Evolutionary conservation across 1,140 invertebrate genomes (phyloP).

Genomic region (Branchinecta lynchi): DNA sequence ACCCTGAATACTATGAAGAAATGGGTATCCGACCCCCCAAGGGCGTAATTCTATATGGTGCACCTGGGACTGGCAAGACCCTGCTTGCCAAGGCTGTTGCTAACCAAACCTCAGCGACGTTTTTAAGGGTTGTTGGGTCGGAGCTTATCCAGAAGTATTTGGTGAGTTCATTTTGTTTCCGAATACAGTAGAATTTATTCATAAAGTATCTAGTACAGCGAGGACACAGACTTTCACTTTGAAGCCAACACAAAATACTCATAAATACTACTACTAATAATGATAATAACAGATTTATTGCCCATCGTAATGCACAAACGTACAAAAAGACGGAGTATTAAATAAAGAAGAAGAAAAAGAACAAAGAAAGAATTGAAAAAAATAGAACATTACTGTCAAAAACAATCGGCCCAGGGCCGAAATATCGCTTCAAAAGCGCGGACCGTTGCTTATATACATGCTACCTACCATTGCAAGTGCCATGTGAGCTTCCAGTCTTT

Average conservation of each 20-base stretch:
- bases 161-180: conserved; percentile 34
- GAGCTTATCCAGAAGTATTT: conserved; percentile 99
- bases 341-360: too few species aligned
- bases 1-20: conserved; percentile 99
- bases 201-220: not conserved
- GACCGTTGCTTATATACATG: too few species aligned
- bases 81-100: conserved; percentile 96
- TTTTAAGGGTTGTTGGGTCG: conserved; percentile 93
- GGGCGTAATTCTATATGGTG: conserved; percentile 94
- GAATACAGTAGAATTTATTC: not conserved
- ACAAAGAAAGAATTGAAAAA: too few species aligned
- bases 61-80: conserved; percentile 96
- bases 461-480: too few species aligned
- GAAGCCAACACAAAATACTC: not conserved
- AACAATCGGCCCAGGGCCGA: too few species aligned
- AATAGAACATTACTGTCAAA: too few species aligned
- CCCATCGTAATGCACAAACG: too few species aligned
- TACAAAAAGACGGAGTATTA: too few species aligned
- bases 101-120: conserved; percentile 98
- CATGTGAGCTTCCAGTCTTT: too few species aligned
- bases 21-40: conserved; percentile 99
- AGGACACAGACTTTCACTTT: not conserved
- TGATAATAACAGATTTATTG: too few species aligned
- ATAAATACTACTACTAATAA: too few species aligned
- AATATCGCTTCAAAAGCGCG: too few species aligned